Percentiles rank a stretch among this genome's conserved stretches.
Conservation (phyloP, 2,797 vertebrate genomes). For the Manis javanica region DNA sequence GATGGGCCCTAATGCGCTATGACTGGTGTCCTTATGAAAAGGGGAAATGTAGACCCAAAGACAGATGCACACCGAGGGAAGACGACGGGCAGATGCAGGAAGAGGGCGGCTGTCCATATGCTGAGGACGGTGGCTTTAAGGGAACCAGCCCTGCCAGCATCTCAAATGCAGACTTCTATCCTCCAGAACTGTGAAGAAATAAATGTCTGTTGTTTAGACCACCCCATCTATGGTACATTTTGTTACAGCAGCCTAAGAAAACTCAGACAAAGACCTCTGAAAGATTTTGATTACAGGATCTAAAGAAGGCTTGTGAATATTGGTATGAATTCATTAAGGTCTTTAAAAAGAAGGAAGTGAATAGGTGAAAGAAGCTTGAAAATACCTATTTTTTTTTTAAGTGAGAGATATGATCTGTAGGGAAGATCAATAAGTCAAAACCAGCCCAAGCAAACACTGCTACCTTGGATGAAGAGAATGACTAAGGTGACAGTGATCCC, state of each 20-base stretch:
- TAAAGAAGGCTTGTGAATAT: neutral
- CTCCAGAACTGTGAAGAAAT: neutral
- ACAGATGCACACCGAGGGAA: neutral
- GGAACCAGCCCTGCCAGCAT: neutral
- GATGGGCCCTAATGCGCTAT: neutral
- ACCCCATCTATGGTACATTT: too few species aligned
- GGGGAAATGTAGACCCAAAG: neutral
- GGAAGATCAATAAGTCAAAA: neutral
- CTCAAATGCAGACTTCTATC: neutral
- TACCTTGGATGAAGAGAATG: conserved; percentile 59
- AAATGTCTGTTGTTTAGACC: neutral
- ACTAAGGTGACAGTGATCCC: conserved; percentile 47
- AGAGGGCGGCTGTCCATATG: neutral
- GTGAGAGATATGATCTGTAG: neutral
- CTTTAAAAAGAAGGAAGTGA: neutral
- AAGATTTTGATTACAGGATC: neutral
- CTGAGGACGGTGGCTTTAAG: neutral
- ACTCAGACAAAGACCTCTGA: neutral
- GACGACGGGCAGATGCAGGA: neutral
- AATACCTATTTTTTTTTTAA: neutral
- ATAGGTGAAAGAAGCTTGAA: neutral
- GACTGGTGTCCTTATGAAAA: neutral
- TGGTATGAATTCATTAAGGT: neutral
- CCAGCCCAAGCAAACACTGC: neutral
- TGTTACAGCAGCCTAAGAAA: neutral